phyloP scores from a whole-genome alignment of 1,140 invertebrate species.

The Coelopa frigida region DNA sequence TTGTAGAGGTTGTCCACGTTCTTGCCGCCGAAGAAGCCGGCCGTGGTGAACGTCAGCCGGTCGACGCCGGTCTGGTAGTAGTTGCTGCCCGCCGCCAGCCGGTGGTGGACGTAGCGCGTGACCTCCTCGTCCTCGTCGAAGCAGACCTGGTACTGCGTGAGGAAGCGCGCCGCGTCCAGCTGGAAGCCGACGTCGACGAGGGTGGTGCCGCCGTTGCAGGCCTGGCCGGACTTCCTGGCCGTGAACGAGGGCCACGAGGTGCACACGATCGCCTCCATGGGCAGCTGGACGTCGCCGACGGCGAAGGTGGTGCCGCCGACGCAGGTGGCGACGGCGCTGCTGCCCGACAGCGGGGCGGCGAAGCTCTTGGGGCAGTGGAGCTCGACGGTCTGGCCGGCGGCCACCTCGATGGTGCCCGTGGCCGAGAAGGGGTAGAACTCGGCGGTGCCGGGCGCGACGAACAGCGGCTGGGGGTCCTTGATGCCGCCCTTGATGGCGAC shows the following conservation, averaged over 20 bases:
- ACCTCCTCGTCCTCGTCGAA: constrained; percentile 40
- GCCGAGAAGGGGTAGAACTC: constrained; percentile 24
- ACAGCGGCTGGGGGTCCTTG: constrained; percentile 28
- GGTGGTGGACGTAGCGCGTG: constrained; percentile 44
- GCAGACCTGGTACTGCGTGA: constrained; percentile 45
- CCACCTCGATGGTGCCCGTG: constrained; percentile 24
- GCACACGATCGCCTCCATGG: no score
- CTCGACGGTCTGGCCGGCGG: constrained; percentile 24
- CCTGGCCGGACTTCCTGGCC: constrained; percentile 32
- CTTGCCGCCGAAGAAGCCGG: constrained; percentile 34
- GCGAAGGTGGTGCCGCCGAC: constrained; percentile 25
- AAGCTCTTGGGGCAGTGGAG: constrained; percentile 30
- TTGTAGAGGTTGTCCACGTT: constrained; percentile 42
- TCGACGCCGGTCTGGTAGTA: constrained; percentile 40
- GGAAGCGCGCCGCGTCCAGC: constrained; percentile 30
- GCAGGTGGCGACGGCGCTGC: constrained; percentile 26
- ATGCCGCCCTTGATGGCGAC: constrained; percentile 29
- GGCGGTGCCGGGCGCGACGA: constrained; percentile 26
- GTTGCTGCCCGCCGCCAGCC: constrained; percentile 30
- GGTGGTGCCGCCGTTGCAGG: constrained; percentile 30
- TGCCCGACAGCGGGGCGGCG: constrained; percentile 27
- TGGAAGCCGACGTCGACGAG: constrained; percentile 34
- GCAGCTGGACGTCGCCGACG: no score
- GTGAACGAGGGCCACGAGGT: constrained; percentile 29
- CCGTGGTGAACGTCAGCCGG: constrained; percentile 37